Evolutionary conservation across 2,797 vertebrate species (phyloP).

Genomic region (Perodicticus potto): DNA sequence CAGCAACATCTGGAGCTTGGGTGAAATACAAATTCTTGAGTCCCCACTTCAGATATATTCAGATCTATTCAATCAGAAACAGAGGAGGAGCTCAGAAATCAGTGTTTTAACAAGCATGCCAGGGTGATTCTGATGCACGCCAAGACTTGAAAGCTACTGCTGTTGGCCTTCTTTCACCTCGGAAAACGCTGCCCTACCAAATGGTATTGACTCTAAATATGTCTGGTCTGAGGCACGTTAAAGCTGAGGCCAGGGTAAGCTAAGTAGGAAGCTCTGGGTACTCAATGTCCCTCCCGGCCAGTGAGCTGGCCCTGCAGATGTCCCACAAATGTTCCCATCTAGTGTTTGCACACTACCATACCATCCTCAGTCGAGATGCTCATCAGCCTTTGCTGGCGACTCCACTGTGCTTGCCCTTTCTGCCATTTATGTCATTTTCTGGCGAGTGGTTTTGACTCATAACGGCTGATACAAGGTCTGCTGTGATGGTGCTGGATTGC

Average conservation of each 20-base stretch:
- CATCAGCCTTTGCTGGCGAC: neutral
- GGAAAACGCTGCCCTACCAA: neutral
- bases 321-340: neutral
- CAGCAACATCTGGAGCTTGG: neutral
- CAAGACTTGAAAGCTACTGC: neutral
- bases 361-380: neutral
- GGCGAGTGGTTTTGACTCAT: neutral
- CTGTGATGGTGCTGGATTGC: neutral
- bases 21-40: neutral
- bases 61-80: neutral
- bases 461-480: neutral
- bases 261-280: neutral
- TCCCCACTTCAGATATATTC: neutral
- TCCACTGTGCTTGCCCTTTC: neutral
- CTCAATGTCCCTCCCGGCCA: neutral
- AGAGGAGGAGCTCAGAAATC: neutral
- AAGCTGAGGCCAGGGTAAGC: neutral
- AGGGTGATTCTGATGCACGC: neutral
- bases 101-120: neutral
- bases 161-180: neutral
- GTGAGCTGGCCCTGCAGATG: neutral
- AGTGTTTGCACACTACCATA: accelerated
- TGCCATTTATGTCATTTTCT: neutral
- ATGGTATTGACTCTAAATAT: neutral
- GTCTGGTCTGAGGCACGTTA: neutral